Evolutionary conservation across 2,888 invertebrate genomes (phyloP).

Genomic region (Lamproptera curius): DNA sequence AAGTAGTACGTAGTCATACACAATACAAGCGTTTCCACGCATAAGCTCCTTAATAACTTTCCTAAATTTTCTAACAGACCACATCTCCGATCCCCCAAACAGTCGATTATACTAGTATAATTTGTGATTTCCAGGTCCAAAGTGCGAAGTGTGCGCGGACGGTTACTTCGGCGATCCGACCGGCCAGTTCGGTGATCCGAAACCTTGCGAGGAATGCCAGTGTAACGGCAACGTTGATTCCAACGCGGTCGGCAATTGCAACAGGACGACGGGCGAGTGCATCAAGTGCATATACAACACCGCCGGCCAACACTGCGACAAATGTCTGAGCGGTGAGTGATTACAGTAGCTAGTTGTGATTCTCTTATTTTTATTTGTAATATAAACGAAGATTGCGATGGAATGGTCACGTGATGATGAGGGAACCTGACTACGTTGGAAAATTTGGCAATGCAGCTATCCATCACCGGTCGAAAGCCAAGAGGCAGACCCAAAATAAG

Average conservation of each 20-base stretch:
- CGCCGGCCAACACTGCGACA: slow-evolving; percentile 93
- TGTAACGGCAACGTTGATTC: slow-evolving; percentile 96
- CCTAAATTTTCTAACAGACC: too few relatives aligned
- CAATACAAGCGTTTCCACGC: too few relatives aligned
- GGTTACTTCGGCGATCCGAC: slow-evolving; percentile 97
- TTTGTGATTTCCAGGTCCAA: slow-evolving; percentile 67
- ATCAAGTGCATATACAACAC: slow-evolving; percentile 98
- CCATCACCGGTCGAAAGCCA: not conserved
- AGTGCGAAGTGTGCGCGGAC: slow-evolving; percentile 96
- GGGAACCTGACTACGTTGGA: slow-evolving; percentile 3
- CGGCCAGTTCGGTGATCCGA: slow-evolving; percentile 89
- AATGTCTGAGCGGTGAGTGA: slow-evolving; percentile 89
- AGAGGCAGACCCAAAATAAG: too few relatives aligned
- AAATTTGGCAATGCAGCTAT: not conserved
- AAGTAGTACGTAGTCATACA: too few relatives aligned
- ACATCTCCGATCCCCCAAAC: too few relatives aligned
- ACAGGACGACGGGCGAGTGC: slow-evolving; percentile 97
- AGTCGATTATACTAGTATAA: not conserved
- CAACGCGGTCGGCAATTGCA: slow-evolving; percentile 98
- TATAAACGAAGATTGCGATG: too few relatives aligned
- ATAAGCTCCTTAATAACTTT: too few relatives aligned
- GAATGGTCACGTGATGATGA: too few relatives aligned
- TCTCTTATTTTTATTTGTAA: too few relatives aligned
- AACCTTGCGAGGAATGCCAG: slow-evolving; percentile 90
- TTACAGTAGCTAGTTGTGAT: too few relatives aligned